A percentile compares a stretch with the other conserved stretches of the same genome.
These are phyloP conservation scores for Ormia ochracea DNA, from an alignment of 2,888 invertebrate genomes.

Conservation along the genomic window DNA sequence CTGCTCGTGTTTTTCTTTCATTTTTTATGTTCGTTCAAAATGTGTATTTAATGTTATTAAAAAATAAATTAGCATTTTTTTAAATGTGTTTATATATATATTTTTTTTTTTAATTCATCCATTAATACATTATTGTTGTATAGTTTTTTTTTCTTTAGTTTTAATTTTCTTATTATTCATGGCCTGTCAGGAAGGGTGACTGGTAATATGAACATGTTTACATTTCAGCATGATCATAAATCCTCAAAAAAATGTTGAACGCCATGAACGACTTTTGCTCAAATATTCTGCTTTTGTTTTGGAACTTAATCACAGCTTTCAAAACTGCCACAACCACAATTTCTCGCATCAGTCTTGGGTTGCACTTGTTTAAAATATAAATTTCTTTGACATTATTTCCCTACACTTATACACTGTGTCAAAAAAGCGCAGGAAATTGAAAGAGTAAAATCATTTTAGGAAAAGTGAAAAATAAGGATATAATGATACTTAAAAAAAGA, in stretches of 20 bases:
- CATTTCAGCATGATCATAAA: conserved; percentile 74
- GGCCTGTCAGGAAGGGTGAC: conserved; percentile 40
- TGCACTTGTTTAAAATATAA: conserved; percentile 49
- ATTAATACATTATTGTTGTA: not conserved
- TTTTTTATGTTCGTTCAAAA: not conserved
- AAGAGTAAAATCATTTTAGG: not conserved
- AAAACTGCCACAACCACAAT: conserved; percentile 59
- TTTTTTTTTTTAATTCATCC: not conserved
- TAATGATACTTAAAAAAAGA: too few relatives aligned
- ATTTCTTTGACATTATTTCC: conserved; percentile 58
- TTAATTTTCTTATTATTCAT: conserved; percentile 43
- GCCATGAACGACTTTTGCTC: conserved; percentile 19
- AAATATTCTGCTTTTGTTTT: conserved; percentile 46
- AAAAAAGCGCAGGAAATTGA: not conserved
- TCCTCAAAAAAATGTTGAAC: conserved; percentile 55
- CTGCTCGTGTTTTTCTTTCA: not conserved
- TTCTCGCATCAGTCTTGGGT: conserved; percentile 52
- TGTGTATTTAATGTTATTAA: conserved; percentile 27
- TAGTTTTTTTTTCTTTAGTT: not conserved
- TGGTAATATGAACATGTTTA: conserved; percentile 66
- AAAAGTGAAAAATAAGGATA: too few relatives aligned
- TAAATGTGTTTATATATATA: conserved; percentile 13
- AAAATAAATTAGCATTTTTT: conserved; percentile 15
- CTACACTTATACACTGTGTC: not conserved
- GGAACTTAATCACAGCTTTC: conserved; percentile 65